Percentiles rank a stretch among this genome's conserved stretches.
Evolutionary conservation across 2,888 invertebrate genomes (phyloP).

Genomic region (Nomada fabriciana): DNA sequence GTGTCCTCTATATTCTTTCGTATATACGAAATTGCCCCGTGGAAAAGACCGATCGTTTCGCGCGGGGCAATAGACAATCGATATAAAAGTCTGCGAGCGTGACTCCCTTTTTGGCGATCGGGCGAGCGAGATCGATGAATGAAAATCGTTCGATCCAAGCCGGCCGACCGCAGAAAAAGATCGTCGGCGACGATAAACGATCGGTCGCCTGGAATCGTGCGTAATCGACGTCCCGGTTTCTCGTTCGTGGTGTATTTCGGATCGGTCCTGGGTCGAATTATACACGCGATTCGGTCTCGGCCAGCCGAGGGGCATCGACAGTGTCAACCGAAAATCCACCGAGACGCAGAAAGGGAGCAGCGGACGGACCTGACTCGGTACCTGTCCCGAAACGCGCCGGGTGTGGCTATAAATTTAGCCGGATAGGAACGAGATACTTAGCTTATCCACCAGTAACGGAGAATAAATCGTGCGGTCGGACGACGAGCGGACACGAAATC

Average conservation of each 20-base stretch:
- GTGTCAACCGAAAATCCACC: constrained; percentile 26
- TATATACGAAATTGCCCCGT: constrained; percentile 59
- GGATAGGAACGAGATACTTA: constrained; percentile 60
- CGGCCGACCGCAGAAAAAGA: not conserved
- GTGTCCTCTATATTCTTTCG: constrained; percentile 60
- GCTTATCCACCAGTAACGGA: constrained; percentile 40
- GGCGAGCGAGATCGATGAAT: not conserved
- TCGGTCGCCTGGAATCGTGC: not conserved
- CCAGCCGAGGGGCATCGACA: not conserved
- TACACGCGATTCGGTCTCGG: not conserved
- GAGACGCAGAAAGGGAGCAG: not conserved
- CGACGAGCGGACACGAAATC: constrained; percentile 47
- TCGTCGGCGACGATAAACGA: constrained; percentile 12
- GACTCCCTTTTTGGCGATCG: not conserved
- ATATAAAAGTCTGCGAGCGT: not conserved
- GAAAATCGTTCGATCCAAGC: constrained; percentile 29
- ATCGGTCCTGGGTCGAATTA: not conserved
- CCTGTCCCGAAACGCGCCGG: constrained; percentile 56
- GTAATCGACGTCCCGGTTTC: not conserved
- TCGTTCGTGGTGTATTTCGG: not conserved
- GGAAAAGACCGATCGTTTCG: constrained; percentile 66
- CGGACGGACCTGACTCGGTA: constrained; percentile 18
- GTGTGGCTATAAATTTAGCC: constrained; percentile 62
- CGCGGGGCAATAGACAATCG: constrained; percentile 52
- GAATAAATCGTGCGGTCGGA: constrained; percentile 49